phyloP scores from a whole-genome alignment of 2,888 invertebrate genomes.

The Palloptera scutellata region DNA sequence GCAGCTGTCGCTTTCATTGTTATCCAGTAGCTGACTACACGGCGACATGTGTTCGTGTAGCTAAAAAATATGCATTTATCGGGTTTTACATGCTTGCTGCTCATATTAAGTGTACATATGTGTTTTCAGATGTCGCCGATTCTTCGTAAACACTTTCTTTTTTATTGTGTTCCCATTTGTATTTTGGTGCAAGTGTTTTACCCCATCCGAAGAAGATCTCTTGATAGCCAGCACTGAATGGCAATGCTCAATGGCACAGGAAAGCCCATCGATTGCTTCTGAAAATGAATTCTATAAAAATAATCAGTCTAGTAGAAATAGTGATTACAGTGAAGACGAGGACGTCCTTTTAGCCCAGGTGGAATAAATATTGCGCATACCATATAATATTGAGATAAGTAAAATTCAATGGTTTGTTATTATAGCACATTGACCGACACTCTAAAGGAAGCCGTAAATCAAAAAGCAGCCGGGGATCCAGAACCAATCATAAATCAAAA shows the following conservation, averaged over 20 bases:
- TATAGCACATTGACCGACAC: background rate
- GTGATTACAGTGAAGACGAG: conserved; percentile 19
- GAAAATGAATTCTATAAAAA: conserved; percentile 8
- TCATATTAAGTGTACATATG: background rate
- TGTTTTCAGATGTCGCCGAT: conserved; percentile 40
- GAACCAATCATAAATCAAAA: background rate
- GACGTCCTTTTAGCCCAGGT: conserved; percentile 29
- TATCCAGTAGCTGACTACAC: no score
- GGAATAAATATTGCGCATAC: background rate
- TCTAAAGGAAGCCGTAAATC: conserved; percentile 1
- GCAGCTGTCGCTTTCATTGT: no score
- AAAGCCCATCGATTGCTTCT: conserved; percentile 25
- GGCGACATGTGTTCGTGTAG: no score
- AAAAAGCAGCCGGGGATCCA: background rate
- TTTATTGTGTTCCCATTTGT: conserved; percentile 49
- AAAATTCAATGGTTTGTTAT: background rate
- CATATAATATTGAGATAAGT: background rate
- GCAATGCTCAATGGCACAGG: conserved; percentile 40
- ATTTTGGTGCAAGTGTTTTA: conserved; percentile 52
- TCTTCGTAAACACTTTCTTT: conserved; percentile 50
- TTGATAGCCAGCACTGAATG: conserved; percentile 47
- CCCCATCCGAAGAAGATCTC: conserved; percentile 48
- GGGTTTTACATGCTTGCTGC: background rate
- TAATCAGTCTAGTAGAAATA: background rate
- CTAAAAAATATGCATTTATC: no score